These are phyloP conservation scores for Lasioglossum marginatum DNA, from an alignment of 2,888 invertebrate species.

Conservation along the genomic window DNA sequence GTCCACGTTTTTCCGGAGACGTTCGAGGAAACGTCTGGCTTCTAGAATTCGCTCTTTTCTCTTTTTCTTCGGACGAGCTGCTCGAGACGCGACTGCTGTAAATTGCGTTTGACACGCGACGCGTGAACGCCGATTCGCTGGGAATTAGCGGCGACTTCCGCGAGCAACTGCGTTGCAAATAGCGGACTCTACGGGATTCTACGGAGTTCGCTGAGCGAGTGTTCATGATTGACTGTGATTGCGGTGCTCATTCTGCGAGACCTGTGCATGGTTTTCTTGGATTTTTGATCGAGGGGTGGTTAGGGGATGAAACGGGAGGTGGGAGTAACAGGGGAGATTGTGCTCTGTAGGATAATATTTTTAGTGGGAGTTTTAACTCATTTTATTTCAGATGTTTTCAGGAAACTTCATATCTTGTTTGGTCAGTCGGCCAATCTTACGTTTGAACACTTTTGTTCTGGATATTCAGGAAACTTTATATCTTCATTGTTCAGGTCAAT, in stretches of 20 bases:
- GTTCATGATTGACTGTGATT: background rate
- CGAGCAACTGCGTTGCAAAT: background rate
- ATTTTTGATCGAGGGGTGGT: too few species aligned
- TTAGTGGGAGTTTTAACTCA: background rate
- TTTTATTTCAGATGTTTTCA: background rate
- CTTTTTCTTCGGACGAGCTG: background rate
- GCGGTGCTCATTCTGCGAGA: background rate
- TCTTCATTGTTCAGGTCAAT: background rate
- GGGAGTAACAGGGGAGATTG: background rate
- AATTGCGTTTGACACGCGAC: constrained; percentile 41
- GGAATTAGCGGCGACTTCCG: constrained; percentile 17
- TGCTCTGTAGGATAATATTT: background rate
- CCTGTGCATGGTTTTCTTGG: too few species aligned
- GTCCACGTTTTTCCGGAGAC: background rate
- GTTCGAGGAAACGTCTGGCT: background rate
- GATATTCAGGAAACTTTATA: background rate
- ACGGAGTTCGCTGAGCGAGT: background rate
- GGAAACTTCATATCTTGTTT: background rate
- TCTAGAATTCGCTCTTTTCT: background rate
- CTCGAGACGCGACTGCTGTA: background rate
- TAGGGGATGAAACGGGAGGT: background rate
- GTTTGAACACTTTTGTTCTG: background rate
- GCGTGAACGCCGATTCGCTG: constrained; percentile 26
- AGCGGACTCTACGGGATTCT: background rate
- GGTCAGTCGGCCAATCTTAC: background rate